Evolutionary conservation across 2,888 invertebrate genomes (phyloP), one percentile per base, ranked within the genome.

Genomic region (Drosophila lacicola): DNA sequence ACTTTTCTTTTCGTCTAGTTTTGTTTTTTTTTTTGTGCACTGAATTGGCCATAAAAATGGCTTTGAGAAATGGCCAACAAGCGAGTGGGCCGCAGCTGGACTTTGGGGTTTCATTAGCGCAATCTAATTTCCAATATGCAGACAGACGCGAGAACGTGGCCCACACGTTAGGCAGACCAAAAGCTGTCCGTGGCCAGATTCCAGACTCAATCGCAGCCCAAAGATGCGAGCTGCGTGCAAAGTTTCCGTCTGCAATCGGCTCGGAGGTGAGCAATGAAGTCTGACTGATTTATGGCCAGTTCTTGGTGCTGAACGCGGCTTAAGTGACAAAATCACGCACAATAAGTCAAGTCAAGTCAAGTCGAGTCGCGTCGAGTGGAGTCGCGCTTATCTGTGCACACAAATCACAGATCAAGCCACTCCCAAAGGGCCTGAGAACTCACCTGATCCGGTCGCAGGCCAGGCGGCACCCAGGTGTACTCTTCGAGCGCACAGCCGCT

Each of bases 401-500:
- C 56, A 58, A 63, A 78, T 87, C 67, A 36, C 36, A 54, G 54
- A 63, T 64, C 45, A 39, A 21, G 36, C 34, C 9, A 14, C 36
- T 41, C 45, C 17, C 17, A 41, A 49, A 57, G n/a, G n/a, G 46
- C 39, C 4, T 25, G 17, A 14, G 34, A 50, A 84, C 93, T 93
- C 92, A 99, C 99, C 96, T 98, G 98, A 93, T 99, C 98, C 2
- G 99, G 98, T 92, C 98, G 95, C 19, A 99, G 94, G 74, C 98
- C 98, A 4, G 98, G 97, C 55, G 99, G 99, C 69, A 99, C 97
- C 99, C 99, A 99, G 4, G 98, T 98, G 93, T 99, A 99, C 93
- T 99, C 99, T 92, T 99, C 99, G 74, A 99, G 93, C 21, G 98
- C 98, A 92, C 99, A 99, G n/a, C 99, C 99, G 64, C 98, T 98